Evolutionary conservation across 2,797 vertebrate genomes (phyloP).

Genomic region (Coreius guichenoti): DNA sequence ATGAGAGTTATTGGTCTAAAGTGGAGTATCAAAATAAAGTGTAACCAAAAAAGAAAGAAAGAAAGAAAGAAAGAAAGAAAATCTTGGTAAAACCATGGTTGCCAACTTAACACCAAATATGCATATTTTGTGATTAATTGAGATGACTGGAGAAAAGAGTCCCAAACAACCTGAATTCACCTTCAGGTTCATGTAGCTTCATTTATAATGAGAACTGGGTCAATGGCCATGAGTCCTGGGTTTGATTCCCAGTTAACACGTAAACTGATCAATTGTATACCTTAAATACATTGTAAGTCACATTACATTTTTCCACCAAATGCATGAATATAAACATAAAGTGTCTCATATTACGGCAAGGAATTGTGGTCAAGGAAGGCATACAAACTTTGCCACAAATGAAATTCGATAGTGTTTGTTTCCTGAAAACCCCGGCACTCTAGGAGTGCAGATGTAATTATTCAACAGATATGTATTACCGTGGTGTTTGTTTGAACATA

Average conservation of each 20-base stretch:
- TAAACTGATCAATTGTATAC: neutral
- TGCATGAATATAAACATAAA: constrained; percentile 18
- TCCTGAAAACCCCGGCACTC: constrained; percentile 56
- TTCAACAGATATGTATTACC: constrained; percentile 77
- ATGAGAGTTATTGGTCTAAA: neutral
- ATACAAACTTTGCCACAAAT: constrained; percentile 21
- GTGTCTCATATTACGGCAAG: constrained; percentile 18
- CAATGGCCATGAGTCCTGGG: neutral
- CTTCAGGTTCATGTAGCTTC: neutral
- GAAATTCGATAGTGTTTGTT: constrained; percentile 34
- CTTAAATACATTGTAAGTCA: neutral
- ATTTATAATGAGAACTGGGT: neutral
- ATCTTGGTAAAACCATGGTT: neutral
- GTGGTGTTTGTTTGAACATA: constrained; percentile 68
- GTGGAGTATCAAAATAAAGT: neutral
- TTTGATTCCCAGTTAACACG: neutral
- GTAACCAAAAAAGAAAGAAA: neutral
- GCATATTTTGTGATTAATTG: neutral
- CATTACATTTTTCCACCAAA: neutral
- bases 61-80: neutral
- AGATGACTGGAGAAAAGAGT: neutral
- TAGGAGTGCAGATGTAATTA: constrained; percentile 74
- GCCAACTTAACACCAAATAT: neutral
- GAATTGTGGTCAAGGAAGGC: neutral
- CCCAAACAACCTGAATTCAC: neutral